Evolutionary conservation across 2,888 invertebrate species (phyloP).

Genomic region (Atrina japonica): DNA sequence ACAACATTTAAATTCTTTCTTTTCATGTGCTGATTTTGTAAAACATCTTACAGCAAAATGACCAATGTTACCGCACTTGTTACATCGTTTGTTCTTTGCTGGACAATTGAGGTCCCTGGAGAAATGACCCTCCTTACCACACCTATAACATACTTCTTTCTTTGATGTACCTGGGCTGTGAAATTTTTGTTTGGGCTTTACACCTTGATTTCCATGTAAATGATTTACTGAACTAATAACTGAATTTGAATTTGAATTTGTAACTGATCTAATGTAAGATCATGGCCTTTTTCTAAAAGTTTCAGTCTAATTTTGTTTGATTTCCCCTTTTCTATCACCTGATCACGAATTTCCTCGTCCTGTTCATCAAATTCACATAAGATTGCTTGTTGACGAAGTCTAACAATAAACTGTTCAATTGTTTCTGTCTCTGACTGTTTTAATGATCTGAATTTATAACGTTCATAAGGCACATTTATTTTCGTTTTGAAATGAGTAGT

Average conservation of each 20-base stretch:
- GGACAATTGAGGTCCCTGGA: conserved; percentile 7
- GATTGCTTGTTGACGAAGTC: conserved; percentile 35
- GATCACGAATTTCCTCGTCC: conserved; percentile 44
- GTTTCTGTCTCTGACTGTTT: conserved; percentile 34
- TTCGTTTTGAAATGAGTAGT: conserved; percentile 31
- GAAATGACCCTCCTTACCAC: conserved; percentile 11
- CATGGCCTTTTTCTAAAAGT: conserved; percentile 28
- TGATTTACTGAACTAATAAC: conserved; percentile 21
- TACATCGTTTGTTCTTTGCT: conserved; percentile 9
- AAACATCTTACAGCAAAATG: neutral
- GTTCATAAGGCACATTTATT: conserved; percentile 40
- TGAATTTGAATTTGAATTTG: conserved; percentile 6
- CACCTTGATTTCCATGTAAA: neutral
- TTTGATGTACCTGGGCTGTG: neutral
- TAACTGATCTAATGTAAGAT: conserved; percentile 19
- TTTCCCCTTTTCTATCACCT: conserved; percentile 36
- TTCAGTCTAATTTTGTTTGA: conserved; percentile 6
- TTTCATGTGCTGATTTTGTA: neutral
- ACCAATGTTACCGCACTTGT: neutral
- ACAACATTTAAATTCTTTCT: too few relatives aligned
- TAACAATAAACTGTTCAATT: conserved; percentile 26
- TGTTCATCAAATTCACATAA: conserved; percentile 39
- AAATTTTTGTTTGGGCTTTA: neutral
- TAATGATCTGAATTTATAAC: conserved; percentile 39
- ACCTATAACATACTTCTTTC: neutral